These are phyloP conservation scores for Neosilurus mollespiculum DNA, from an alignment of 2,797 vertebrate genomes.

Conservation along the genomic window DNA sequence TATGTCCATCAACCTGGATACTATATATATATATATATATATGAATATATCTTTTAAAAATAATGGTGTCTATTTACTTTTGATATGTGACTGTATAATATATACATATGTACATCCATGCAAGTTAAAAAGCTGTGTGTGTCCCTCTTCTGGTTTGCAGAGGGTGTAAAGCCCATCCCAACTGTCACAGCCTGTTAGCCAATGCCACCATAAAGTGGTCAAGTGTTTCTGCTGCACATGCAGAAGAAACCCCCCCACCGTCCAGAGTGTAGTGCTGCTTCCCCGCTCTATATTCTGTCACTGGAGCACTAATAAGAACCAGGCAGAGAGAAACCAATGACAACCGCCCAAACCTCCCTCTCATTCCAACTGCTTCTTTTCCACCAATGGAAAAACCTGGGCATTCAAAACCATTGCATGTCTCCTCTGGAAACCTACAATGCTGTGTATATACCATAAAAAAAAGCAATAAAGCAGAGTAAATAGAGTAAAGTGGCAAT, in stretches of 20 bases:
- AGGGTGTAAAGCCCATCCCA: conserved; percentile 46
- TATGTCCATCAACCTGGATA: no score
- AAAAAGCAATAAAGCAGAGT: conserved; percentile 53
- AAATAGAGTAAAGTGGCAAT: conserved; percentile 56
- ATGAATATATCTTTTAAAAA: no score
- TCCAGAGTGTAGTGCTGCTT: conserved; percentile 44
- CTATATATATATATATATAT: no score
- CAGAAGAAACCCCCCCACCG: conserved; percentile 12
- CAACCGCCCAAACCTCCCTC: conserved; percentile 50
- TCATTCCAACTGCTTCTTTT: conserved; percentile 47
- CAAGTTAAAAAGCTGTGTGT: no score
- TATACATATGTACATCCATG: no score
- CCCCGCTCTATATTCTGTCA: conserved; percentile 51
- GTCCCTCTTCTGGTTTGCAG: conserved; percentile 25
- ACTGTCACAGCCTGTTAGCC: conserved; percentile 52
- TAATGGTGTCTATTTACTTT: no score
- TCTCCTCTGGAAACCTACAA: conserved; percentile 54
- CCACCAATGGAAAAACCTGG: conserved; percentile 53
- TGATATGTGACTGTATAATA: no score
- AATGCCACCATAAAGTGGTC: conserved; percentile 42
- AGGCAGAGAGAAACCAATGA: conserved; percentile 52
- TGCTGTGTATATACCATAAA: conserved; percentile 54
- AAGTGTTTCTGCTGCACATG: conserved; percentile 47
- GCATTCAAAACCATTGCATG: conserved; percentile 53
- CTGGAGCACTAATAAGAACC: conserved; percentile 58